phyloP scores from a whole-genome alignment of 1,140 invertebrate species.

The Tachypleus tridentatus region DNA sequence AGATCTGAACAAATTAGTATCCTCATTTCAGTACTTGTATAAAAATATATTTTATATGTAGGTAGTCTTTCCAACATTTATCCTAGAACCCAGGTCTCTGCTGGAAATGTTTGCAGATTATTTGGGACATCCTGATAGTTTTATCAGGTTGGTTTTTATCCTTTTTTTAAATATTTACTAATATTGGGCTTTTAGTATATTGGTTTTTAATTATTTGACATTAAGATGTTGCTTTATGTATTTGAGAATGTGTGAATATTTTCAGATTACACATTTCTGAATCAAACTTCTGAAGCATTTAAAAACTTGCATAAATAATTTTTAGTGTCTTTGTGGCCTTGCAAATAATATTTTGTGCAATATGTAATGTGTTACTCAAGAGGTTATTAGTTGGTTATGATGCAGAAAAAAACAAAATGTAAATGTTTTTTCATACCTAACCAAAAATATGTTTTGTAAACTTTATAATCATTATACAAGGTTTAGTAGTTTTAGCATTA shows the following conservation, averaged over 20 bases:
- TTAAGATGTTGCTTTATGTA: too few relatives aligned
- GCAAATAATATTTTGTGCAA: too few relatives aligned
- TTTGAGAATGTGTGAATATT: too few relatives aligned
- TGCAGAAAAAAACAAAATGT: too few relatives aligned
- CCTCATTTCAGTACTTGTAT: background rate
- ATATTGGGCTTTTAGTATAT: background rate
- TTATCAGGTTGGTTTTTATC: conserved; percentile 60
- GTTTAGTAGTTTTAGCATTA: background rate
- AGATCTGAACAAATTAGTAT: background rate
- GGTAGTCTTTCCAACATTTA: conserved; percentile 87
- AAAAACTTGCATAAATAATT: too few relatives aligned
- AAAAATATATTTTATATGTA: conserved; percentile 3
- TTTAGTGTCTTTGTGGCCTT: too few relatives aligned
- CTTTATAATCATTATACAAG: background rate
- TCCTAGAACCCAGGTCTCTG: conserved; percentile 84
- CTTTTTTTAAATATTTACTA: background rate
- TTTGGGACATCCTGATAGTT: conserved; percentile 92
- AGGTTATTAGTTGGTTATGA: too few relatives aligned
- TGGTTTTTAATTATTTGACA: background rate
- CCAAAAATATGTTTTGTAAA: background rate
- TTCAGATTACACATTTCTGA: too few relatives aligned
- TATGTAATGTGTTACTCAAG: too few relatives aligned
- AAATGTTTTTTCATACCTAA: too few relatives aligned
- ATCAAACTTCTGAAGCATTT: too few relatives aligned
- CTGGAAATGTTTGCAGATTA: conserved; percentile 97